Evolutionary conservation across 2,888 invertebrate genomes (phyloP), one percentile per base, ranked within the genome.

Genomic region (Phortica okadai): DNA sequence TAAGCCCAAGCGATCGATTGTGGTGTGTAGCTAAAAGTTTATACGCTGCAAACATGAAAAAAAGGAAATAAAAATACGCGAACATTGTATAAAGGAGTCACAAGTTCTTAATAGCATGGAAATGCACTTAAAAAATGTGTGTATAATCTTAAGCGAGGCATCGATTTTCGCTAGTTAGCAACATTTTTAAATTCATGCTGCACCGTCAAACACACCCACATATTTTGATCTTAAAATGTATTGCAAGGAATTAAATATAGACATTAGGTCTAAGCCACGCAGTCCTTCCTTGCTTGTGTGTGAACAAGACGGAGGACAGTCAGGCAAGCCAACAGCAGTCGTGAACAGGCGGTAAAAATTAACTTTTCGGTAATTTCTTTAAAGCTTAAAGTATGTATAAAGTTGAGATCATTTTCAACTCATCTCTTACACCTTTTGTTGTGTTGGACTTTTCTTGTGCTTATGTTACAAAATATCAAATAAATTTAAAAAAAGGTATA

Each of bases 321-420:
- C 33, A 64, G 14, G 8, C 14, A 0, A 16, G 7, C 1, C 5
- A 16, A 33, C 4, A 33, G 33, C 33, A 33, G 33, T 33, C 33
- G 33, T 33, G 4, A 33, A 1, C 33, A 33, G 33, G 33, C 33
- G 2, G 2, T 33, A 33, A 33, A 33, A 33, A 33, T 5, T 33
- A 33, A 10, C 8, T 21, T 62, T 62, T 21, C 21, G 62, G 16
- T 62, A 6, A 25, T 62, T 62, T 16, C 62, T 62, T 62, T 11
- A 62, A 16, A 10, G 7, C 25, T 21, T 8, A 62, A 62, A 62
- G 16, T 62, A 21, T 62, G 6, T 62, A 21, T 16, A 62, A 62
- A 62, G 21, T 62, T 62, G n/a, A 62, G 25, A 21, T 6, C 62
- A 62, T 62, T 62, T 62, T 25, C 21, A 62, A 62, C 62, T 62